Percentiles rank a stretch among this genome's conserved stretches.
Evolutionary conservation across 2,888 invertebrate species (phyloP).

Genomic region (Cephonodes hylas): DNA sequence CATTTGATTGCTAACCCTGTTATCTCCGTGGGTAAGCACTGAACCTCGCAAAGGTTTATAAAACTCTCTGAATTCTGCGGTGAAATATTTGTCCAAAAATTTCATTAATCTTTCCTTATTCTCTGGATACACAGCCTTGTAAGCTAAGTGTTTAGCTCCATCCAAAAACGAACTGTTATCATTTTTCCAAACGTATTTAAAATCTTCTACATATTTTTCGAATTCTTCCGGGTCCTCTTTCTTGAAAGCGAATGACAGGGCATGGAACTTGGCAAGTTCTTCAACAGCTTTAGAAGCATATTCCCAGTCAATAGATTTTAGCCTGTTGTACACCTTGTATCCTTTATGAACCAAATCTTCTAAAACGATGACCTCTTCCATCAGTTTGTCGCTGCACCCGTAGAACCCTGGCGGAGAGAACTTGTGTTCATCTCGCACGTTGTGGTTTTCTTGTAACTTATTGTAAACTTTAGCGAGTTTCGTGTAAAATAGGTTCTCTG

Average conservation of each 20-base stretch:
- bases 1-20: slow-evolving; percentile 14
- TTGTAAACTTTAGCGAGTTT: slow-evolving; percentile 26
- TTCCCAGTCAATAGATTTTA: slow-evolving; percentile 12
- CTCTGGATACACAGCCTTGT: background rate
- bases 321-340: slow-evolving; percentile 3
- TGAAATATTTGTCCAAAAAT: background rate
- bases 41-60: background rate
- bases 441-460: slow-evolving; percentile 28
- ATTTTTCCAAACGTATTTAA: background rate
- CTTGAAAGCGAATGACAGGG: slow-evolving; percentile 10
- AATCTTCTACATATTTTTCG: background rate
- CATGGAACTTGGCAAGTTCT: slow-evolving; percentile 14
- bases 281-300: slow-evolving; percentile 9
- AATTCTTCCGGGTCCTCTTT: slow-evolving; percentile 8
- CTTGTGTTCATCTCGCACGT: slow-evolving; percentile 30
- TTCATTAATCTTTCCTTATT: background rate
- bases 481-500: slow-evolving; percentile 32
- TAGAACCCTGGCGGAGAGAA: slow-evolving; percentile 23
- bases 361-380: slow-evolving; percentile 6
- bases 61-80: background rate
- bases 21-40: background rate
- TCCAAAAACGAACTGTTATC: background rate
- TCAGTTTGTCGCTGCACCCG: background rate
- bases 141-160: background rate
- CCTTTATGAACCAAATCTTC: slow-evolving; percentile 12